Evolutionary conservation across 2,888 invertebrate species (phyloP).

Genomic region (Drosophila hamatofila): DNA sequence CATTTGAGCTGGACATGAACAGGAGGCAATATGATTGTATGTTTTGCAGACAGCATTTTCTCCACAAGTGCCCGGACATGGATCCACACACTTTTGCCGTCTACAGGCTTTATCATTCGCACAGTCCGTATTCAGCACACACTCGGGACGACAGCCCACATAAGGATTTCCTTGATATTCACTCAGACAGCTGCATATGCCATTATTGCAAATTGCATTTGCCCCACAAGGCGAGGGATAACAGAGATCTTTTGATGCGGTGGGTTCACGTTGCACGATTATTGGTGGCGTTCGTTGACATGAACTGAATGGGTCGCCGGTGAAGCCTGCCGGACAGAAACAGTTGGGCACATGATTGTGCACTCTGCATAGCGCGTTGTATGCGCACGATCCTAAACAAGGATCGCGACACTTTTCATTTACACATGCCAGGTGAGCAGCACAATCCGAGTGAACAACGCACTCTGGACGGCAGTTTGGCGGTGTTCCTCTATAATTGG

Average conservation of each 20-base stretch:
- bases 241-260: slow-evolving; percentile 83
- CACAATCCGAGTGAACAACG: slow-evolving; percentile 87
- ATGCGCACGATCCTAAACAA: slow-evolving; percentile 90
- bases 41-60: slow-evolving; percentile 90
- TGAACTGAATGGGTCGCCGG: slow-evolving; percentile 88
- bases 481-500: slow-evolving; percentile 87
- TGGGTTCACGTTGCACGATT: slow-evolving; percentile 85
- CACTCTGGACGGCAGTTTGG: slow-evolving; percentile 88
- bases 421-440: slow-evolving; percentile 87
- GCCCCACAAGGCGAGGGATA: slow-evolving; percentile 86
- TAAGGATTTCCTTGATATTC: slow-evolving; percentile 90
- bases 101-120: slow-evolving; percentile 89
- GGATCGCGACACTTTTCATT: slow-evolving; percentile 90
- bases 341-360: slow-evolving; percentile 91
- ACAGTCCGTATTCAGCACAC: slow-evolving; percentile 90
- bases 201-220: slow-evolving; percentile 86
- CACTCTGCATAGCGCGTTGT: slow-evolving; percentile 89
- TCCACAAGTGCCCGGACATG: slow-evolving; percentile 92
- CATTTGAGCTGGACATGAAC: slow-evolving; percentile 90
- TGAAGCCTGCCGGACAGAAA: slow-evolving; percentile 88
- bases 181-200: slow-evolving; percentile 88
- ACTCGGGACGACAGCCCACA: slow-evolving; percentile 90
- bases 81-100: slow-evolving; percentile 89
- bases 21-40: slow-evolving; percentile 91
- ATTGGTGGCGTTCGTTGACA: slow-evolving; percentile 86